These are phyloP conservation scores for Leucophenga maculata DNA, from an alignment of 2,888 invertebrate genomes.

Conservation along the genomic window DNA sequence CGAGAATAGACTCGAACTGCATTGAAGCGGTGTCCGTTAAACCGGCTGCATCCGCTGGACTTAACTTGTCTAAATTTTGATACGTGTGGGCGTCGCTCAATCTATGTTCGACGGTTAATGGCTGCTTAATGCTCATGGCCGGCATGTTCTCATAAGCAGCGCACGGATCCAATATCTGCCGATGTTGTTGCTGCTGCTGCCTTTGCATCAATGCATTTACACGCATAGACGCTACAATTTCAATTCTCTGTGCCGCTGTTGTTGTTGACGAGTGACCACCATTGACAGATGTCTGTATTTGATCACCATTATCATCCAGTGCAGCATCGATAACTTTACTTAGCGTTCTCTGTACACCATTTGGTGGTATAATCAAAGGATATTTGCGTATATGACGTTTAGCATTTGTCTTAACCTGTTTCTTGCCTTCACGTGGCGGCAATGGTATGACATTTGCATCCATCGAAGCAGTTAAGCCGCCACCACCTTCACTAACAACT, in stretches of 20 bases:
- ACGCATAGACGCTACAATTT: conserved; percentile 62
- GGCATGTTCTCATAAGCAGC: conserved; percentile 59
- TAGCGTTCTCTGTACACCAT: conserved; percentile 77
- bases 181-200: conserved; percentile 20
- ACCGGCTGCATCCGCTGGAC: conserved; percentile 53
- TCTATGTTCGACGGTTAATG: background rate
- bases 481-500: background rate
- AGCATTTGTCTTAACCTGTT: conserved; percentile 75
- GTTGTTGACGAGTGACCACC: conserved; percentile 42
- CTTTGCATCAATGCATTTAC: conserved; percentile 45
- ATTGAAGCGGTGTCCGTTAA: conserved; percentile 70
- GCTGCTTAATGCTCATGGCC: background rate
- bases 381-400: conserved; percentile 86
- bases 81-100: conserved; percentile 53
- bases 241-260: conserved; percentile 43
- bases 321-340: conserved; percentile 73
- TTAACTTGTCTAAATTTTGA: conserved; percentile 61
- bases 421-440: conserved; percentile 80
- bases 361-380: conserved; percentile 83
- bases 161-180: conserved; percentile 19
- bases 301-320: background rate
- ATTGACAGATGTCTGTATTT: conserved; percentile 50
- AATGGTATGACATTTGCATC: conserved; percentile 80
- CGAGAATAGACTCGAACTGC: conserved; percentile 71
- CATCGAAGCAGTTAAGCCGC: background rate